A percentile compares a stretch with the other conserved stretches of the same genome.
Evolutionary conservation across 2,113 vertebrate species (phyloP).

Genomic region (Cyanoramphus novaezelandiae): DNA sequence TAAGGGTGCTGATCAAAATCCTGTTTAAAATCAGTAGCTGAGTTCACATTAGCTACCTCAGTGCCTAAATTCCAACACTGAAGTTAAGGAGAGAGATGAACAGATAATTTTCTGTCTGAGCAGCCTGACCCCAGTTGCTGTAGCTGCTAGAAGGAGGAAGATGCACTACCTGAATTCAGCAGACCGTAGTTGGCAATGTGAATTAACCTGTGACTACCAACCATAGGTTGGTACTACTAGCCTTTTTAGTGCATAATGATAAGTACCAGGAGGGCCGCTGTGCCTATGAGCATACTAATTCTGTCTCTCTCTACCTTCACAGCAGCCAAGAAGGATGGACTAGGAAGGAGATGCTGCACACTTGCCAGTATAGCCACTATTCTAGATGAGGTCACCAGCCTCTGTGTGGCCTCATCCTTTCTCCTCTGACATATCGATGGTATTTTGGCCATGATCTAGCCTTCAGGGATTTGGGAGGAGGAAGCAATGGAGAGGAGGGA

Average conservation of each 20-base stretch:
- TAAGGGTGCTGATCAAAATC: background rate
- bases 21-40: background rate
- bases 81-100: background rate
- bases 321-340: background rate
- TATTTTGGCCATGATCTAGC: background rate
- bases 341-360: background rate
- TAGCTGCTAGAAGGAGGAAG: background rate
- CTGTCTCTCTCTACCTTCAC: background rate
- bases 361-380: background rate
- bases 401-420: background rate
- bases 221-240: background rate
- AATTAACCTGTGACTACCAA: background rate
- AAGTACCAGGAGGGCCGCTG: background rate
- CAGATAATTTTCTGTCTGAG: background rate
- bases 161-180: background rate
- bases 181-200: background rate
- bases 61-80: background rate
- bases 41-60: background rate
- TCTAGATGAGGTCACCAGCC: background rate
- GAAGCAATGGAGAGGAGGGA: background rate
- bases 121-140: background rate
- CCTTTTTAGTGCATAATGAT: background rate
- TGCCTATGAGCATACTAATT: background rate
- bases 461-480: background rate
- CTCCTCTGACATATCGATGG: accelerated